Conservation (phyloP, 2,113 vertebrate genomes). For the Rafetus swinhoei region DNA sequence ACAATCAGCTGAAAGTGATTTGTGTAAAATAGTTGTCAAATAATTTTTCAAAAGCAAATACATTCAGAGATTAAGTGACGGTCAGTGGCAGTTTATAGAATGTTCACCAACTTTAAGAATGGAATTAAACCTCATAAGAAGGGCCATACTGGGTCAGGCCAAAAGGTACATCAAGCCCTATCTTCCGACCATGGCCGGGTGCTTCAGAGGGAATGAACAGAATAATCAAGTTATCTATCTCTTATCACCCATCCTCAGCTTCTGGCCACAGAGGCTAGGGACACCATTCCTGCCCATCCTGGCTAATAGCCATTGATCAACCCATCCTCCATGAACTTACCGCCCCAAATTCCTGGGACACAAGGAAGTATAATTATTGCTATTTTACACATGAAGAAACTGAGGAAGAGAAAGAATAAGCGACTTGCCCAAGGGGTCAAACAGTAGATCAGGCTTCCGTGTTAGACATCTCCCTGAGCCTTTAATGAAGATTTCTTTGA, state of each 20-base stretch:
- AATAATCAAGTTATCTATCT: too few relatives aligned
- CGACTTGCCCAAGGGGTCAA: not conserved
- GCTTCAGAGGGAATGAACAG: too few relatives aligned
- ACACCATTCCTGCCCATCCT: too few relatives aligned
- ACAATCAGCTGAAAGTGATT: not conserved
- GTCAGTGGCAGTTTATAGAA: too few relatives aligned
- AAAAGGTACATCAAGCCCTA: too few relatives aligned
- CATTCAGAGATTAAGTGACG: too few relatives aligned
- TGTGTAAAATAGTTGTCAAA: not conserved
- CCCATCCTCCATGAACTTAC: too few relatives aligned
- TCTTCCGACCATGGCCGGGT: too few relatives aligned
- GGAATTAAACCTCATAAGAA: not conserved
- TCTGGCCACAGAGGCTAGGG: too few relatives aligned
- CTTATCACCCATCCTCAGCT: too few relatives aligned
- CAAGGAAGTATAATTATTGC: not conserved
- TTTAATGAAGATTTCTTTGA: not conserved
- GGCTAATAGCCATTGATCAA: too few relatives aligned
- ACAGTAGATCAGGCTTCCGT: not conserved
- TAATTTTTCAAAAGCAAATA: not conserved
- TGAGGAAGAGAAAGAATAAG: not conserved
- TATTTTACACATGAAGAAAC: conserved; percentile 2
- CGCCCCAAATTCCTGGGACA: not conserved
- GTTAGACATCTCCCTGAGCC: not conserved
- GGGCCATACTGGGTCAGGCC: too few relatives aligned
- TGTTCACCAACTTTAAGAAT: not conserved